Percentiles rank a stretch among this genome's conserved stretches.
Conservation (phyloP, 2,888 invertebrate species). For the Tinea trinotella region DNA sequence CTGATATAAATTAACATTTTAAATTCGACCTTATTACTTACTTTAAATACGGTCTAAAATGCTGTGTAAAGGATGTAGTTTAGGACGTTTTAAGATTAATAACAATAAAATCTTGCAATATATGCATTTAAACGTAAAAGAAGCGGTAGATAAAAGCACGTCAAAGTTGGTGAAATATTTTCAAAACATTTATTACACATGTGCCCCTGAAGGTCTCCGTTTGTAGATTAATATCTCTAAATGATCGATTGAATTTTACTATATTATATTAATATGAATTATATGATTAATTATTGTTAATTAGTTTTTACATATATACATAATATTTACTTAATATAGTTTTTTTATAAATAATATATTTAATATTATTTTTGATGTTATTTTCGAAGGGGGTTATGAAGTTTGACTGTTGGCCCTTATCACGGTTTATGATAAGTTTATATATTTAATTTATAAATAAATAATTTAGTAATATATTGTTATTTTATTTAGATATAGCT, state of each 20-base stretch:
- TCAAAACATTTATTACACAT: conserved; percentile 62
- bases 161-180: conserved; percentile 67
- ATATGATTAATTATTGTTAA: neutral
- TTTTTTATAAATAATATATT: too few species aligned
- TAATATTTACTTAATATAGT: neutral
- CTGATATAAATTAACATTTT: neutral
- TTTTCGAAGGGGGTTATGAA: too few species aligned
- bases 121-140: conserved; percentile 65
- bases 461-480: too few species aligned
- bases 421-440: too few species aligned
- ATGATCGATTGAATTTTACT: conserved; percentile 6
- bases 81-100: conserved; percentile 27
- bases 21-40: conserved; percentile 22
- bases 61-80: neutral
- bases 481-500: too few species aligned
- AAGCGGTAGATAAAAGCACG: conserved; percentile 67
- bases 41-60: conserved; percentile 21
- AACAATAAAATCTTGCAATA: conserved; percentile 26
- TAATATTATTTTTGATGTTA: too few species aligned
- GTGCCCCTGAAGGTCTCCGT: conserved; percentile 3
- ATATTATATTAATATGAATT: neutral
- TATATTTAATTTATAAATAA: too few species aligned
- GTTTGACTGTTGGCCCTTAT: too few species aligned
- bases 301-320: neutral
- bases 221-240: conserved; percentile 6